These are phyloP conservation scores for Coptodon rendalli DNA, from an alignment of 2,113 vertebrate genomes.

Conservation along the genomic window DNA sequence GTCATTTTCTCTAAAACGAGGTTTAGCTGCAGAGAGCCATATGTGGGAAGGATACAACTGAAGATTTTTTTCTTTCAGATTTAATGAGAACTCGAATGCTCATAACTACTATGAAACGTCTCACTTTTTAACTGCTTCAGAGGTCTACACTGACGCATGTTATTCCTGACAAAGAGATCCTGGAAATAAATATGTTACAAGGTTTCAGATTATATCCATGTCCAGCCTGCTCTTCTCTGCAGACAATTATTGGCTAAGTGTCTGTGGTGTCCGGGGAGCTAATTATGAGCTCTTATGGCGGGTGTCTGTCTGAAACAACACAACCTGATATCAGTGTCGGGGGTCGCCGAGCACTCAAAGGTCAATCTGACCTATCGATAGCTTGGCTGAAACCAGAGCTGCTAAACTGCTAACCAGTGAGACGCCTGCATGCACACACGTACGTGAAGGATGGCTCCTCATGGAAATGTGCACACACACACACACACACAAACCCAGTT, in stretches of 20 bases:
- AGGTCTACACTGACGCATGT: not conserved
- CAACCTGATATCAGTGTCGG: slow-evolving; percentile 44
- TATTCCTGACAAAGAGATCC: not conserved
- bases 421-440: slow-evolving; percentile 14
- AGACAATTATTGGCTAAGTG: slow-evolving; percentile 18
- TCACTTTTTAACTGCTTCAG: not conserved
- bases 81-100: not conserved
- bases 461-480: not conserved
- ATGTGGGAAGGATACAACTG: not conserved
- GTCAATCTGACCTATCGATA: slow-evolving; percentile 48
- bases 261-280: slow-evolving; percentile 38
- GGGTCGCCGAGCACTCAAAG: slow-evolving; percentile 19
- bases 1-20: not conserved
- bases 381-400: slow-evolving; percentile 47
- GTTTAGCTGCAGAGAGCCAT: not conserved
- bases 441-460: slow-evolving; percentile 3
- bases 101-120: not conserved
- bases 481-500: not conserved
- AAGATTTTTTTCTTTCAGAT: not conserved
- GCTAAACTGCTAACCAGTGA: slow-evolving; percentile 9
- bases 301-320: slow-evolving; percentile 38
- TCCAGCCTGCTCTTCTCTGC: not conserved
- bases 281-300: slow-evolving; percentile 36
- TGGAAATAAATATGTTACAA: not conserved
- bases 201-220: not conserved